phyloP scores from a whole-genome alignment of 2,797 vertebrate genomes.

The Ambastaia sidthimunki region DNA sequence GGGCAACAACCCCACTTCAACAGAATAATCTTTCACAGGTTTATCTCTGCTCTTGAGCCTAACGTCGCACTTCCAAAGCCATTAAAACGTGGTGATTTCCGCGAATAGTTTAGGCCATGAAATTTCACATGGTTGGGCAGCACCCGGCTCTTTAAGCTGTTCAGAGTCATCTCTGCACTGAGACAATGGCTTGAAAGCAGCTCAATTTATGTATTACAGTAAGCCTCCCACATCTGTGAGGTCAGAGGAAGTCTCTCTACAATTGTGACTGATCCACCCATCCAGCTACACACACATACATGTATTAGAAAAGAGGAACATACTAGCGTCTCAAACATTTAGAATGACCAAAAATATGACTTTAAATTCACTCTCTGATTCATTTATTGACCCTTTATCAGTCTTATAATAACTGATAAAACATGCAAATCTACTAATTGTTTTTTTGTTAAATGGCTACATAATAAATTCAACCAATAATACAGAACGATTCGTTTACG shows the following conservation, averaged over 20 bases:
- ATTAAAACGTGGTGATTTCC: conserved; percentile 73
- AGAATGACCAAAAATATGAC: not conserved
- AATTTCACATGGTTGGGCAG: conserved; percentile 34
- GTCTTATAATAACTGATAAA: not conserved
- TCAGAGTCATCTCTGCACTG: conserved; percentile 55
- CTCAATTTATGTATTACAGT: conserved; percentile 69
- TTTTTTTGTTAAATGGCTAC: not conserved
- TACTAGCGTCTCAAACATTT: not conserved
- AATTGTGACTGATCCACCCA: conserved; percentile 52
- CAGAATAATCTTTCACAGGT: conserved; percentile 74
- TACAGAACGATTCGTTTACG: not conserved
- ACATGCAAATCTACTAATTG: not conserved
- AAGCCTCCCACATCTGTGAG: conserved; percentile 75
- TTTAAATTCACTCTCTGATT: not conserved
- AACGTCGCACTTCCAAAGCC: conserved; percentile 69
- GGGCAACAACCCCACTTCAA: conserved; percentile 70
- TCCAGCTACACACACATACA: conserved; percentile 47
- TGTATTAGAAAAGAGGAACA: conserved; percentile 61
- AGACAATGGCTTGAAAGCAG: conserved; percentile 64
- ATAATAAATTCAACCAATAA: not conserved
- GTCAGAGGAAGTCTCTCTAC: conserved; percentile 64
- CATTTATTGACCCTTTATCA: not conserved
- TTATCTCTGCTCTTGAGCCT: conserved; percentile 71
- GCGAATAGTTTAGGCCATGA: conserved; percentile 67
- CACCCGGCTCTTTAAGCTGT: conserved; percentile 64